Evolutionary conservation across 1,140 invertebrate genomes (phyloP).

Genomic region (Meteorus sp.): DNA sequence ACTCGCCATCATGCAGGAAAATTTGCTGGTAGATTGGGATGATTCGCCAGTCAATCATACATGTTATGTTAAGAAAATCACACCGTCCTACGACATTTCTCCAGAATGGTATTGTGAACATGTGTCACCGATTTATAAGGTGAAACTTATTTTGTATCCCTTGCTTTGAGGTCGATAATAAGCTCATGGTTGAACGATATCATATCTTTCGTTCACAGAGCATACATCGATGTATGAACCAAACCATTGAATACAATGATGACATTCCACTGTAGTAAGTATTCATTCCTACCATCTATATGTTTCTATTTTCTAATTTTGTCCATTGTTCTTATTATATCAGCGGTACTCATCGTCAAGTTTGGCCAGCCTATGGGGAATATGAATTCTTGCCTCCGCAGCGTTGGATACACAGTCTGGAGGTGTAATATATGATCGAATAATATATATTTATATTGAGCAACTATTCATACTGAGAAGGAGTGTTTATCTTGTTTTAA

Average conservation of each 20-base stretch:
- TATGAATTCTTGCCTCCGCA: conserved; percentile 81
- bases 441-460: conserved; percentile 3
- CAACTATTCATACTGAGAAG: neutral
- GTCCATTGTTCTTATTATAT: conserved; percentile 14
- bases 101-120: conserved; percentile 63
- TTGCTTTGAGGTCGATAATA: conserved; percentile 64
- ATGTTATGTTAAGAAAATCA: conserved; percentile 62
- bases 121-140: conserved; percentile 65
- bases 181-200: no score
- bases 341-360: conserved; percentile 78
- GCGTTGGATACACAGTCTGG: conserved; percentile 83
- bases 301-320: conserved; percentile 2
- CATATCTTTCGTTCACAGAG: no score
- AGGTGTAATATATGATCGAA: conserved; percentile 61
- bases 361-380: conserved; percentile 82
- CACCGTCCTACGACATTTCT: conserved; percentile 55
- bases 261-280: conserved; percentile 61
- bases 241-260: conserved; percentile 67
- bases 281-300: neutral
- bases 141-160: conserved; percentile 42
- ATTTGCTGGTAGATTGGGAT: conserved; percentile 74
- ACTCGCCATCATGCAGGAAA: conserved; percentile 60
- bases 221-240: conserved; percentile 71
- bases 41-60: conserved; percentile 67
- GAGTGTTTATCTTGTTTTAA: conserved; percentile 20